phyloP scores from a whole-genome alignment of 2,888 invertebrate genomes.

The Phasia obesa region DNA sequence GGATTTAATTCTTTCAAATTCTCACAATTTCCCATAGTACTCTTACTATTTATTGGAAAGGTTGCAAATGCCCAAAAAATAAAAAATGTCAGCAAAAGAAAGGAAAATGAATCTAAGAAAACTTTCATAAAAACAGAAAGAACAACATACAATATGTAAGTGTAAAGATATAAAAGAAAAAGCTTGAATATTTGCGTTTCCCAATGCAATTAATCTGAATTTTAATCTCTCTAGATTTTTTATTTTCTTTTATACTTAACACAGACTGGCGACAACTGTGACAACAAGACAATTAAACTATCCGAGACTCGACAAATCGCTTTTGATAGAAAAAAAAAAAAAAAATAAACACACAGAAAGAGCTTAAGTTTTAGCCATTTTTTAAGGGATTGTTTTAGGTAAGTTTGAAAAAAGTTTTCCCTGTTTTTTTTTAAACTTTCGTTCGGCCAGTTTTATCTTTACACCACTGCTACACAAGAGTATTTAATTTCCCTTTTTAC shows the following conservation, averaged over 20 bases:
- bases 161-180: conserved; percentile 31
- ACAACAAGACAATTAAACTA: conserved; percentile 58
- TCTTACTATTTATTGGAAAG: background rate
- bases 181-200: conserved; percentile 46
- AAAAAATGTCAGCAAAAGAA: conserved; percentile 16
- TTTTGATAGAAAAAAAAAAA: conserved; percentile 26
- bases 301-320: conserved; percentile 50
- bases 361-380: conserved; percentile 68
- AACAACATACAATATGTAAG: conserved; percentile 6
- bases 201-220: conserved; percentile 70
- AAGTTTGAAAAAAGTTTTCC: conserved; percentile 53
- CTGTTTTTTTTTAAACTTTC: conserved; percentile 43
- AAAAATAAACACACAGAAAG: conserved; percentile 32
- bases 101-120: conserved; percentile 13
- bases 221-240: conserved; percentile 63
- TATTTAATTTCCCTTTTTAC: conserved; percentile 50
- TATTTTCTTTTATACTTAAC: conserved; percentile 16
- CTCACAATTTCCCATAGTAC: background rate
- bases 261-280: conserved; percentile 51
- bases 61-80: conserved; percentile 36
- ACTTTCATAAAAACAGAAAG: conserved; percentile 14
- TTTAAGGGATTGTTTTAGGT: conserved; percentile 66
- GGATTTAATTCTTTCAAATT: conserved; percentile 30
- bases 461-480: conserved; percentile 60
- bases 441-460: conserved; percentile 63